These are phyloP conservation scores for Ptilodon capucinus DNA, from an alignment of 2,888 invertebrate genomes.

Conservation along the genomic window DNA sequence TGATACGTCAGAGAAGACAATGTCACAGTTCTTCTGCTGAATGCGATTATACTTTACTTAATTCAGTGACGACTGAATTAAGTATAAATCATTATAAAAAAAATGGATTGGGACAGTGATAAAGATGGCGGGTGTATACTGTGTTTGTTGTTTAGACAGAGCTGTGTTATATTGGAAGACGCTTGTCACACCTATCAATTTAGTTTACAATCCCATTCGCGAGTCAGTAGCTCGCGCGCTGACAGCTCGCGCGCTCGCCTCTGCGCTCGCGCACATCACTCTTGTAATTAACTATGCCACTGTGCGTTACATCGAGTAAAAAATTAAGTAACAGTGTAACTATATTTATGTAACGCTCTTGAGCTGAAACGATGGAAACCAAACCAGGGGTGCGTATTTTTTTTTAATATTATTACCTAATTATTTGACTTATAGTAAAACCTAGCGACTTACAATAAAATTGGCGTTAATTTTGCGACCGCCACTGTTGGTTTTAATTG, in stretches of 20 bases:
- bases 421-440: slow-evolving; percentile 11
- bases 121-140: too few relatives aligned
- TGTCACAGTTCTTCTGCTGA: too few relatives aligned
- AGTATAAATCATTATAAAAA: too few relatives aligned
- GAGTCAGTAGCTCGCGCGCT: slow-evolving; percentile 49
- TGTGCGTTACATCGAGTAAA: slow-evolving; percentile 34
- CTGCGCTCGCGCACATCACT: slow-evolving; percentile 39
- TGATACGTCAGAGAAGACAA: too few relatives aligned
- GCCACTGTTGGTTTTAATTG: too few relatives aligned
- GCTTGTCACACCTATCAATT: slow-evolving; percentile 4
- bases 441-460: slow-evolving; percentile 27
- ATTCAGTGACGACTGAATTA: too few relatives aligned
- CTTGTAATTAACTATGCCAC: slow-evolving; percentile 31
- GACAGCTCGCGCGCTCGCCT: slow-evolving; percentile 50
- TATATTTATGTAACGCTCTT: slow-evolving; percentile 19
- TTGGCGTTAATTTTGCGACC: slow-evolving; percentile 19
- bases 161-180: slow-evolving; percentile 14
- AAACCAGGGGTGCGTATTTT: slow-evolving; percentile 52
- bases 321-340: slow-evolving; percentile 28
- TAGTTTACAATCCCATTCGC: slow-evolving; percentile 16
- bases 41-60: too few relatives aligned
- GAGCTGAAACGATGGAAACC: slow-evolving; percentile 40
- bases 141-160: neutral
- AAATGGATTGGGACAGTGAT: too few relatives aligned
- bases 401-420: too few relatives aligned